Base-by-base conservation (phyloP, 2,113 vertebrate genomes). In the Helogale parvula region DNA sequence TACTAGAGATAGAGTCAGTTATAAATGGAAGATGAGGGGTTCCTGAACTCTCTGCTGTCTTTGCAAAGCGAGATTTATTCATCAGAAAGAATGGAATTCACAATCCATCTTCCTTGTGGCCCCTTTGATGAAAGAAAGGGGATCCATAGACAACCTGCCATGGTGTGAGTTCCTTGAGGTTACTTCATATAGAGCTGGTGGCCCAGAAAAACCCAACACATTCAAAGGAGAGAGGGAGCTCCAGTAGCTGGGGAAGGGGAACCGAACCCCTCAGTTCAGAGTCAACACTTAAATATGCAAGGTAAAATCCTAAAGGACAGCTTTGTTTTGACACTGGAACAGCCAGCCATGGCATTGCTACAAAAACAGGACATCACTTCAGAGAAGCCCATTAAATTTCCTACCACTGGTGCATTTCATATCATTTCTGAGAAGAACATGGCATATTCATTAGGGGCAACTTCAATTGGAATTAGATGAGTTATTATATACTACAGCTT, bases 251-350 rank as follows among this genome's bases (percentile, higher is more conserved):
- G 25, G n/a, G 69, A 85, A 54, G n/a, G 8, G 31, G 21, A 89
- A 54, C 66, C n/a, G n/a, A 77, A 69, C 45, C 47, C 41, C 38
- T 57, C 7, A 29, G 16, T 47, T 72, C 83, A 60, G 72, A 38
- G 66, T 54, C 60, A 47, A 54, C 52, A 50, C 69, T 85, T 27
- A 57, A 84, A 86, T 85, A 82, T 6, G 7, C 63, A 93, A 94
- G 60, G 72, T 94, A 86, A 88, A 50, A 79, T 66, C 77, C 52
- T 81, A 88, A 94, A 97, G 76, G 69, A 76, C 1, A 14, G 7
- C 41, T 91, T 91, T 74, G 52, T 94, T 96, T 77, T 95, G 52
- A 94, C 91, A 57, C 4, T 71, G 7, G 68, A 83, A 91, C 33
- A 69, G 86, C 47, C 89, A 57, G 47, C 57, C 57, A 35, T 3